Base-by-base conservation (phyloP, 2,797 vertebrate species). In the Pempheris klunzingeri region DNA sequence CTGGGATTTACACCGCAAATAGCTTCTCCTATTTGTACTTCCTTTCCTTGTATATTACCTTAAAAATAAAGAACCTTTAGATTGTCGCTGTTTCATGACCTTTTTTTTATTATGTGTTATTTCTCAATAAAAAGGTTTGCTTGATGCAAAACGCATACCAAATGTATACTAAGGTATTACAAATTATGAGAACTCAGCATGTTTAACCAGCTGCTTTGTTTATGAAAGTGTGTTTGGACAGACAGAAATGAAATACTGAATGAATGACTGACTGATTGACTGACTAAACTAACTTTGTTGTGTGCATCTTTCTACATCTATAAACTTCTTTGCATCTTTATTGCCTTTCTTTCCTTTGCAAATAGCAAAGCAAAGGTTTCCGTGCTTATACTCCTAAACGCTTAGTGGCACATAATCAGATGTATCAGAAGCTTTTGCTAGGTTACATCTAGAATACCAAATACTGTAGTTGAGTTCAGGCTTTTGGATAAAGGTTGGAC, bases 1-100 rank as follows among this genome's bases (percentile, higher is more conserved):
- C 54, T 74, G 14, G 6, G 26, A 82, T 77, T 75, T 65, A 68
- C n/a, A 49, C 32, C 38, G 43, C 41, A 79, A 68, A 30, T 52
- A 32, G 15, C 26, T 63, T 30, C 28, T 55, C 55, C 15, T 54
- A 7, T 57, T 67, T 61, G 24, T 14, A 4, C 2, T 17, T 30
- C 26, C 18, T 54, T 54, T 34, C 15, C 20, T 68, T 44, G 10
- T 26, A n/a, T 44, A 57, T 11, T 3, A n/a, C 28, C 65, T 24
- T 41, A 18, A 59, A 47, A 4, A 39, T 36, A 60, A 68, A 68
- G 4, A 53, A 49, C 59, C 24, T 28, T 47, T 24, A 50, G 26
- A 60, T 36, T 30, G 5, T 46, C 1, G 1, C 32, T 9, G 15
- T n/a, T n/a, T 26, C 32, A 66, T 59, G 10, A 24, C 2, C 2